Percentiles rank a stretch among this genome's conserved stretches.
These are phyloP conservation scores for Enhydra lutris DNA, from an alignment of 2,113 vertebrate genomes.

Conservation along the genomic window DNA sequence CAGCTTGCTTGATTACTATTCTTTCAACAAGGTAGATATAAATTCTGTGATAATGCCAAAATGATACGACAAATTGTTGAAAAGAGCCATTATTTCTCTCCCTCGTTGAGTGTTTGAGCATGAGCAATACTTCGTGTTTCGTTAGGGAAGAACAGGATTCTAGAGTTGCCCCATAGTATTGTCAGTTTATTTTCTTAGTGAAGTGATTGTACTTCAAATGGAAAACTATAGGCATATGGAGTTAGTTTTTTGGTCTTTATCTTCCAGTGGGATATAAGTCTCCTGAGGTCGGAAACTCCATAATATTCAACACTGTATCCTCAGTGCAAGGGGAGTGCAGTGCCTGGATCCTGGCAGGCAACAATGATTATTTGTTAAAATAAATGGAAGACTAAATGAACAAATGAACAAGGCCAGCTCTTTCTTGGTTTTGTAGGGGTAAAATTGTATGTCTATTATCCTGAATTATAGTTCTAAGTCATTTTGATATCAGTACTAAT, in stretches of 20 bases:
- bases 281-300: not conserved
- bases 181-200: not conserved
- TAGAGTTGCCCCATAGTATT: not conserved
- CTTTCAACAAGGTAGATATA: not conserved
- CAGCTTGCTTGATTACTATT: not conserved
- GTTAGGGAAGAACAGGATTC: not conserved
- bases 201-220: not conserved
- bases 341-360: not conserved
- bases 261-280: not conserved
- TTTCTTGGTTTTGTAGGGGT: not conserved
- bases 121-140: not conserved
- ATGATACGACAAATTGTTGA: not conserved
- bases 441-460: not conserved
- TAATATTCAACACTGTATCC: not conserved
- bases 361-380: not conserved
- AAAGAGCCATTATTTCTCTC: not conserved
- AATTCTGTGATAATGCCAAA: not conserved
- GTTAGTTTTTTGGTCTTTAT: not conserved
- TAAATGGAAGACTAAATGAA: not conserved
- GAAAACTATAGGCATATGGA: not conserved
- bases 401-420: not conserved
- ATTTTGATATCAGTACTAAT: not conserved
- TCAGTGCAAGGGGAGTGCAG: rapidly evolving
- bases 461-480: not conserved
- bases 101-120: not conserved